Evolutionary conservation across 2,113 vertebrate genomes (phyloP).

Genomic region (Corydoras maculifer): DNA sequence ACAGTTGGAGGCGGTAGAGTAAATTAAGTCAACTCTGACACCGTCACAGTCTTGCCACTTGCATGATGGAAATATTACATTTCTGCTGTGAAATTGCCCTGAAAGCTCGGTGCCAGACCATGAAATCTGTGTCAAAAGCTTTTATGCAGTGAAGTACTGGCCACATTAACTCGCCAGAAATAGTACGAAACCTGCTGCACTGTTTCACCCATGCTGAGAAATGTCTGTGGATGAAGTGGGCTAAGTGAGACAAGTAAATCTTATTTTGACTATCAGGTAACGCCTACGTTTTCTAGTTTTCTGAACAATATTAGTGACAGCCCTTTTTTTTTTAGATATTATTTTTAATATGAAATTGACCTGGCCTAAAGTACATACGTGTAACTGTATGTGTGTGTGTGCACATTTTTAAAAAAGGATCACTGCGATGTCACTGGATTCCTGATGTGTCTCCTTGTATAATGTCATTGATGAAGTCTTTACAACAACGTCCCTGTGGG

Average conservation of each 20-base stretch:
- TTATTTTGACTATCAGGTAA: no score
- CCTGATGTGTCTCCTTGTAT: background rate
- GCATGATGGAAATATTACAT: slow-evolving; percentile 51
- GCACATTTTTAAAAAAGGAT: no score
- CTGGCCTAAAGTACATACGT: no score
- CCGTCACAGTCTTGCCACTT: slow-evolving; percentile 55
- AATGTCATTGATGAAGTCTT: slow-evolving; percentile 3
- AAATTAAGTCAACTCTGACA: slow-evolving; percentile 58
- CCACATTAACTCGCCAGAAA: slow-evolving; percentile 27
- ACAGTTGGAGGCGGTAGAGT: slow-evolving; percentile 51
- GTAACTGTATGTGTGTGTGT: no score
- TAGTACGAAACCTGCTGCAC: slow-evolving; percentile 15
- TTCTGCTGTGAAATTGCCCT: slow-evolving; percentile 51
- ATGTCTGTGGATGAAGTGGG: background rate
- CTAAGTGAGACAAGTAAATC: no score
- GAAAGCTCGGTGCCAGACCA: slow-evolving; percentile 45
- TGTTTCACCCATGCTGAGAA: slow-evolving; percentile 31
- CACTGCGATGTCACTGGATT: background rate
- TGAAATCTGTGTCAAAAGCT: slow-evolving; percentile 45
- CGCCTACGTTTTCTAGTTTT: no score
- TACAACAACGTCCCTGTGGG: background rate
- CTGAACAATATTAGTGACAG: no score
- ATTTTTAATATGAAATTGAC: no score
- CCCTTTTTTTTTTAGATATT: no score
- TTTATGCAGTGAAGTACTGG: slow-evolving; percentile 30